These are phyloP conservation scores for Morinoia aosen DNA, from an alignment of 2,888 invertebrate genomes.

Conservation along the genomic window DNA sequence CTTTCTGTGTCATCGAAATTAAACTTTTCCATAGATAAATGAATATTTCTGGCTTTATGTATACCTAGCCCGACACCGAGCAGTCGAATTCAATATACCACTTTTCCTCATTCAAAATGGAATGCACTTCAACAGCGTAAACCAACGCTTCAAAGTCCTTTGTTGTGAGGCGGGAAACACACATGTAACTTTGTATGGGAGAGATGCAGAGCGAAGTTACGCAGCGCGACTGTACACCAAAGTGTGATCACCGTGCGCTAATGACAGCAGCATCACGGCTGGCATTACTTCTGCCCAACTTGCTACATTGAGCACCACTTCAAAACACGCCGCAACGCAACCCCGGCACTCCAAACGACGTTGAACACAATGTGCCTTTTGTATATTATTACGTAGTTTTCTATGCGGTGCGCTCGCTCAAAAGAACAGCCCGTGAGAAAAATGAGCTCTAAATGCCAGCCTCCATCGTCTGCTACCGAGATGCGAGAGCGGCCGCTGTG, in stretches of 20 bases:
- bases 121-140: background rate
- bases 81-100: background rate
- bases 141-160: background rate
- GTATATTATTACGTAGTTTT: background rate
- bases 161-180: background rate
- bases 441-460: conserved; percentile 22
- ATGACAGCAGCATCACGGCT: background rate
- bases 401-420: conserved; percentile 26
- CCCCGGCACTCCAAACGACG: background rate
- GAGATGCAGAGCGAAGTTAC: background rate
- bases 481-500: background rate
- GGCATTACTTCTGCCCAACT: conserved; percentile 32
- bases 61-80: background rate
- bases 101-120: background rate
- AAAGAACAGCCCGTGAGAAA: conserved; percentile 15
- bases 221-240: background rate
- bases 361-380: conserved; percentile 7
- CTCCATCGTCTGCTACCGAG: background rate
- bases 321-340: conserved; percentile 19
- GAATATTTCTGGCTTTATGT: background rate
- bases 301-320: background rate
- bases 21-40: background rate
- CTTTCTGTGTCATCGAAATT: background rate
- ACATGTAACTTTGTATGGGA: background rate
- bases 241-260: background rate